Base-by-base conservation (phyloP, 2,797 vertebrate species). In the Gambusia yucatana region DNA sequence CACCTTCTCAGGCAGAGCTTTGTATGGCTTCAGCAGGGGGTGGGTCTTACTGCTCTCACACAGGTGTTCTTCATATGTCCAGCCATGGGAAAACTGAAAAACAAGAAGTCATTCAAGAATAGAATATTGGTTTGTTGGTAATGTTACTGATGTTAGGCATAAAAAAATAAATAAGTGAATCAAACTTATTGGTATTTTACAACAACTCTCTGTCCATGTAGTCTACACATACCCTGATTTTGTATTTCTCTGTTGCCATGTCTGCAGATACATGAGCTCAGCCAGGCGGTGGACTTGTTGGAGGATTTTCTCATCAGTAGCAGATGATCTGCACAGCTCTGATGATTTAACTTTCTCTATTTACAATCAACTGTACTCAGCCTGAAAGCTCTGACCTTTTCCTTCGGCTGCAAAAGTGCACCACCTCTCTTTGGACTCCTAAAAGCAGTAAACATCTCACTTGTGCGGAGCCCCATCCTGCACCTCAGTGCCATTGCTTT, bases 11-110 rank as follows among this genome's bases (percentile, higher is more conserved):
- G 97, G 95, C 6, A 99, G 92, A 39, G 96, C 89, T 86, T 98
- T 99, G 93, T 97, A 99, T 41, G 97, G 96, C 83, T 98, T 99
- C 91, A 99, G 96, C 84, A 98, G 94, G 17, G 97, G 95, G 50
- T 98, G 97, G 79, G 94, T 94, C 93, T 97, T 99, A 81, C 96
- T 95, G 57, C 96, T 95, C 59, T 99, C 97, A 91, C 97, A 98
- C 67, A 95, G 92, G 9, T 95, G 96, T 78, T 99, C 98, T 74
- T 97, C 97, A 69, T 97, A 96, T 2, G 96, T 97, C 98, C 98
- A 99, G 78, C 97, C 97, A 75, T 88, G 96, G 28, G 97, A 96
- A 94, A 98, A 97, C 98, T 99, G 81, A 79, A 92, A 75, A 89
- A 85, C 20, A 88, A 0, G 67, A 16, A 84, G 0, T 17, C n/a